Base-by-base conservation (phyloP, 2,888 invertebrate genomes). In the Drosophila leonis region DNA sequence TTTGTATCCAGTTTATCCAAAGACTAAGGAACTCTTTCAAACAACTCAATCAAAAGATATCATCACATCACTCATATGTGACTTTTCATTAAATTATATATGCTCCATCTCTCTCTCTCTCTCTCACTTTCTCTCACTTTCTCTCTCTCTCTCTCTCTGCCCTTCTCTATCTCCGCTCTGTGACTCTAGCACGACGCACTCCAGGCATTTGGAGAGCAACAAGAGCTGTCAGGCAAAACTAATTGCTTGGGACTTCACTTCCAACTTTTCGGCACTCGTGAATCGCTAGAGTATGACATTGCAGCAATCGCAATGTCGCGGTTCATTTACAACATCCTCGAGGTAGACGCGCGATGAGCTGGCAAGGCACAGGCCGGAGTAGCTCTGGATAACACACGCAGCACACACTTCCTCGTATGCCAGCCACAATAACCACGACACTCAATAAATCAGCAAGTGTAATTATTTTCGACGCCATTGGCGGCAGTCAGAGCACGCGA, bases 391-490 rank as follows among this genome's bases (percentile, higher is more conserved):
- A 44, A 24, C 42, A 20, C 44, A 46, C 46, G 5, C 46, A 29
- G 24, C 10, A 6, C n/a, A 54, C 75, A 63, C 65, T 68, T 76
- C 70, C 78, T 62, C 37, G 42, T 49, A 39, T 39, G 55, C 52
- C 61, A 55, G 46, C 55, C 59, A 62, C 72, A 57, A 67, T 55
- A 68, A 57, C 77, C 67, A 68, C 75, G 71, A 78, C 88, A 86
- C 86, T 83, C 80, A 86, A 86, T 86, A 88, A 88, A 88, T 86
- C 86, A 86, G 88, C 83, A 78, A 80, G 80, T 83, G 78, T 86
- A 86, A 88, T 88, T 85, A 88, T 87, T 84, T 81, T 79, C 76
- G 67, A 84, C 84, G 88, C 87, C 82, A 60, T 67, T 72, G 49
- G 71, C 72, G 72, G 64, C 60, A 62, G 61, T 76, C 73, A 59